phyloP scores from a whole-genome alignment of 1,140 invertebrate species.

The Camponotus pennsylvanicus region DNA sequence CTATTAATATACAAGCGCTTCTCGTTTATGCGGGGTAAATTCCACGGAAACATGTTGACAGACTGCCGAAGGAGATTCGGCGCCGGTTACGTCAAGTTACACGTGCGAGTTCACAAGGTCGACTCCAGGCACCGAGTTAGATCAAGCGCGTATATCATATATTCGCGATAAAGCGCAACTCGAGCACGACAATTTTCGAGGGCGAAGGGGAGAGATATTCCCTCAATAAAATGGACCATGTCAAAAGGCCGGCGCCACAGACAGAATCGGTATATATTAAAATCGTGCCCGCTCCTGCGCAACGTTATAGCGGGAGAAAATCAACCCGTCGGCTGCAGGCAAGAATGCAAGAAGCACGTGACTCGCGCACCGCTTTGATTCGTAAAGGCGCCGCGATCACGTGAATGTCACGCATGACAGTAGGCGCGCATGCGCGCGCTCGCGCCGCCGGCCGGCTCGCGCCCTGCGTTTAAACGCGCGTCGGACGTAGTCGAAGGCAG shows the following conservation, averaged over 20 bases:
- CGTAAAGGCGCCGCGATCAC: conserved; percentile 62
- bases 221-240: no score
- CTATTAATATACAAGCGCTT: conserved; percentile 18
- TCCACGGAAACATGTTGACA: background rate
- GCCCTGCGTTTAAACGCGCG: conserved; percentile 42
- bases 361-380: conserved; percentile 41
- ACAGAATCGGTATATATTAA: no score
- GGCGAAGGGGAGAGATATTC: background rate
- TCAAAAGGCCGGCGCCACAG: background rate
- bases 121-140: background rate
- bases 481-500: conserved; percentile 17
- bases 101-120: background rate
- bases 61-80: background rate
- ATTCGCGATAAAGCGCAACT: background rate
- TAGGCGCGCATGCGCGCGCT: background rate
- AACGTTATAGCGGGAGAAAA: background rate
- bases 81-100: background rate
- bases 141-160: background rate
- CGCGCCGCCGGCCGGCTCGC: conserved; percentile 12
- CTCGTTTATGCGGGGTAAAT: conserved; percentile 4
- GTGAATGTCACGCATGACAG: conserved; percentile 68
- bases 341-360: conserved; percentile 64
- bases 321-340: conserved; percentile 19
- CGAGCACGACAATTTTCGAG: no score
- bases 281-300: no score